phyloP scores from a whole-genome alignment of 2,797 vertebrate species.

The Gephyroberyx darwinii region DNA sequence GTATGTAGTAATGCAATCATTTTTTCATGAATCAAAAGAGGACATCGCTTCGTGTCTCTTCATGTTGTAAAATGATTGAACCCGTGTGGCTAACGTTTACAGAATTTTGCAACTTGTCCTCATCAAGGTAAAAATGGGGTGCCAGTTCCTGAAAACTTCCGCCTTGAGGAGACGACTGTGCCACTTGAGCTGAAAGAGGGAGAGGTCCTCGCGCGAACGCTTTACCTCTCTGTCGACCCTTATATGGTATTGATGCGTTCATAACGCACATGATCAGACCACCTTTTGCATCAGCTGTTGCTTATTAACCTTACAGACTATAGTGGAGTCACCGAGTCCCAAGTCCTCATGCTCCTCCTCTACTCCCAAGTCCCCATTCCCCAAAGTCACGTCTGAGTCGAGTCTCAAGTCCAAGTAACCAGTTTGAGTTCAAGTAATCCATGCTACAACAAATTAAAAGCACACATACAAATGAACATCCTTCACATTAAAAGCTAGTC shows the following conservation, averaged over 20 bases:
- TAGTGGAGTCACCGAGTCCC: no score
- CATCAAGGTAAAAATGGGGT: conserved; percentile 84
- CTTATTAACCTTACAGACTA: no score
- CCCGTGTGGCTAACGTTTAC: neutral
- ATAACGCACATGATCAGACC: neutral
- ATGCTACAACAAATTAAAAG: no score
- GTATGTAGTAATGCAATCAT: conserved; percentile 54
- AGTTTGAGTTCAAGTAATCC: no score
- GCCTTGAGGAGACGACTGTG: conserved; percentile 81
- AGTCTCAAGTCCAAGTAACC: no score
- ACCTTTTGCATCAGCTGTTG: no score
- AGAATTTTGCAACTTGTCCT: neutral
- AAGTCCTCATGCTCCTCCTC: no score
- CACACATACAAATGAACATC: no score
- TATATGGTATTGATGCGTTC: conserved; percentile 87
- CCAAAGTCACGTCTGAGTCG: no score
- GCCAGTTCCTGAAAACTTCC: conserved; percentile 89
- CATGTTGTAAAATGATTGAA: neutral
- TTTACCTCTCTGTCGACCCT: conserved; percentile 96
- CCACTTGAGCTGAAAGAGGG: conserved; percentile 78
- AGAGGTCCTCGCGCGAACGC: conserved; percentile 86
- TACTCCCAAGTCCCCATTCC: no score
- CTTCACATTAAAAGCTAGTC: no score
- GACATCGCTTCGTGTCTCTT: neutral
- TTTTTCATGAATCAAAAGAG: neutral